Conservation (phyloP, 2,113 vertebrate species). For the Aphyosemion australe region DNA sequence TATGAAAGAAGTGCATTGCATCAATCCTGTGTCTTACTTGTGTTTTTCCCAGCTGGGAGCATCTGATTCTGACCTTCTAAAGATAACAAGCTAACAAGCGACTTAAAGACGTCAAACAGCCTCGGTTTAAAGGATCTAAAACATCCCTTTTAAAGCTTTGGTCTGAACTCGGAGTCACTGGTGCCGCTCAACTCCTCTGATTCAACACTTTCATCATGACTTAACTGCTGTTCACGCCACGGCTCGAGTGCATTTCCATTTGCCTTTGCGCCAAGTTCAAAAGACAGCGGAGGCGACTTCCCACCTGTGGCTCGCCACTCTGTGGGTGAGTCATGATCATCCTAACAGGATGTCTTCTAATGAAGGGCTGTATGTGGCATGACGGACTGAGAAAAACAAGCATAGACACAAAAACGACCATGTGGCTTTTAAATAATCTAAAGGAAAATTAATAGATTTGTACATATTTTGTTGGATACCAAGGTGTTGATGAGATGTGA, state of each 20-base stretch:
- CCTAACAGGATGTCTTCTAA: slow-evolving; percentile 21
- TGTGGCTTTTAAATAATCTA: too few relatives aligned
- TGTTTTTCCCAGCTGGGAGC: not conserved
- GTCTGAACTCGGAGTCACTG: slow-evolving; percentile 4
- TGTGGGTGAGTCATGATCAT: slow-evolving; percentile 49
- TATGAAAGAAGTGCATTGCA: not conserved
- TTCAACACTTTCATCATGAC: slow-evolving; percentile 6
- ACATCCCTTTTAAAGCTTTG: not conserved
- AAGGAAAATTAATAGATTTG: too few relatives aligned
- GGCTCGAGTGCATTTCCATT: slow-evolving; percentile 23
- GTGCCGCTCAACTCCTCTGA: slow-evolving; percentile 12
- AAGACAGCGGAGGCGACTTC: slow-evolving; percentile 27
- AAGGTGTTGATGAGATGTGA: too few relatives aligned
- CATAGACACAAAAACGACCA: not conserved
- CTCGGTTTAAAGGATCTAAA: not conserved
- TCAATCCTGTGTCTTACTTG: not conserved
- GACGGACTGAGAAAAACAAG: not conserved
- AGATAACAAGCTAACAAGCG: not conserved
- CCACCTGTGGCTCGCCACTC: slow-evolving; percentile 16
- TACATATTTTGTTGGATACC: too few relatives aligned
- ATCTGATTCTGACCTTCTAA: not conserved
- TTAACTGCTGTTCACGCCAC: slow-evolving; percentile 14
- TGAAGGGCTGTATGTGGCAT: slow-evolving; percentile 13
- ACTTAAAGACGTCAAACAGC: not conserved
- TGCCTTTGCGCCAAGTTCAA: slow-evolving; percentile 30